Evolutionary conservation across 2,797 vertebrate species (phyloP), one percentile per base, ranked within the genome.

Genomic region (Otus scops): DNA sequence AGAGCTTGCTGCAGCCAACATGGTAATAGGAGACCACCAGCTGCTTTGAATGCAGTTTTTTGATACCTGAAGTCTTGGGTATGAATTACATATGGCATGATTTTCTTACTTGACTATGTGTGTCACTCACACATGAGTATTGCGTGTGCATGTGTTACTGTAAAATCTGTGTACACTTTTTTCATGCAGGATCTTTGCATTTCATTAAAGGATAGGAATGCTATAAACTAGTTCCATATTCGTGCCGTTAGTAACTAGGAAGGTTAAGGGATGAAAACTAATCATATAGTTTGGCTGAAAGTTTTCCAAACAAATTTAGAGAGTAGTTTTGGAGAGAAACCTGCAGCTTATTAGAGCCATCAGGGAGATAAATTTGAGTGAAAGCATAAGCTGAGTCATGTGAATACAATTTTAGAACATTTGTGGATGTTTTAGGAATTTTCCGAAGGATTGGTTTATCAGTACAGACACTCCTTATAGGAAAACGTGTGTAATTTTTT

Each of bases 1-100:
- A 96, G 95, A 96, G 93, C 92, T 95, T 75, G 82, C 89, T 91
- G 86, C 88, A 95, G 83, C 88, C 86, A 69, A 79, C 64, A 38
- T 41, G 28, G 77, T 90, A 86, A 96, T 91, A 56, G 34, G 74
- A 81, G 93, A 95, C 88, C 88, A 68, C 84, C 90, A 91, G 67
- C 89, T 95, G 85, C 82, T 95, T 71, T 38, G 61, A 70, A 64
- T 71, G 57, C 60, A 56, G 22, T 30, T 95, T 95, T 93, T 76
- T 69, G 88, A 50, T 96, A 96, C 88, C 87, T 94, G 88, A 27
- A 92, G 26, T 85, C 74, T 95, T 92, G 80, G 45, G 19, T 87
- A 86, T 79, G 90, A 87, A 90, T 95, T 95, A 67, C 84, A 95
- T 81, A 77, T 95, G 56, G 54, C 73, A 45, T 32, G 36, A 83